phyloP scores from a whole-genome alignment of 2,888 invertebrate species.

The Apodemia zela region DNA sequence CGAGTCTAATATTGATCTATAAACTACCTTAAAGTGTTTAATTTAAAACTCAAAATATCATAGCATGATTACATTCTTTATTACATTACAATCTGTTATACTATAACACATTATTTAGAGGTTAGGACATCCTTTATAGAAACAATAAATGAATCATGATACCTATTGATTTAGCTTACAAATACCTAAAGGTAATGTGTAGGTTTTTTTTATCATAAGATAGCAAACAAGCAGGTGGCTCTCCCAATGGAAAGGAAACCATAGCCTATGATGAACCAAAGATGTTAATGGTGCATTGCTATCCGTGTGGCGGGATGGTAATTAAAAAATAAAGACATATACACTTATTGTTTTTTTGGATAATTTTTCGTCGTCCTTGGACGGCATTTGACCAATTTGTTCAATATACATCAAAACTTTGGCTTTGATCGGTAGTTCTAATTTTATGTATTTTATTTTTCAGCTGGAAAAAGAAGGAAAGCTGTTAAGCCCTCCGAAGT shows the following conservation, averaged over 20 bases:
- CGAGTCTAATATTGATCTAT: not conserved
- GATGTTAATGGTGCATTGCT: too few species aligned
- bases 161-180: too few species aligned
- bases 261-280: too few species aligned
- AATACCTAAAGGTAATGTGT: too few species aligned
- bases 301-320: too few species aligned
- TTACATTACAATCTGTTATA: not conserved
- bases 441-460: constrained; percentile 36
- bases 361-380: not conserved
- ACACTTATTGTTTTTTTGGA: too few species aligned
- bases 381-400: not conserved
- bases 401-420: not conserved
- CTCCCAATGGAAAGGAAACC: too few species aligned
- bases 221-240: too few species aligned
- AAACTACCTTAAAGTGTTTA: not conserved
- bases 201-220: too few species aligned
- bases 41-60: not conserved
- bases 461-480: constrained; percentile 77
- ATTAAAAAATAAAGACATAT: too few species aligned
- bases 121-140: not conserved
- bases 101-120: constrained; percentile 1
- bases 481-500: constrained; percentile 64
- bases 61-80: constrained; percentile 3
- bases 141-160: too few species aligned
- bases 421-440: not conserved